Conservation (phyloP, 2,888 invertebrate genomes). For the Sminthurides aquaticus region DNA sequence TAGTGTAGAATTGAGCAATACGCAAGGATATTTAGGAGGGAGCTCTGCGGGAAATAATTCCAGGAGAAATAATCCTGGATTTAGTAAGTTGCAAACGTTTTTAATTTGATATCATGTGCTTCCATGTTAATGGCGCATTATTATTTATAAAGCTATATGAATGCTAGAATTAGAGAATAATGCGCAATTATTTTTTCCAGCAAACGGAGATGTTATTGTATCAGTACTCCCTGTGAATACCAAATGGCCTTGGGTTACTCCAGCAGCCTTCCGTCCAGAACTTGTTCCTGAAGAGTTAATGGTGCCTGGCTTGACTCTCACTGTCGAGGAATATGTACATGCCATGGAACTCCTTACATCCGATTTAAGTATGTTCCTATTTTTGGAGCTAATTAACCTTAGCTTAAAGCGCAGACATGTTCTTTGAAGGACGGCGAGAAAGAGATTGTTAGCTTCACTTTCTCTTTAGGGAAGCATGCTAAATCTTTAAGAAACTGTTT, state of each 20-base stretch:
- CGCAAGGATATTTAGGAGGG: constrained; percentile 20
- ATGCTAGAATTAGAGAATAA: background rate
- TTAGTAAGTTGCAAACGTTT: constrained; percentile 32
- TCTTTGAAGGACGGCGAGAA: too few relatives aligned
- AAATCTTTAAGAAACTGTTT: background rate
- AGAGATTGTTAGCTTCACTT: too few relatives aligned
- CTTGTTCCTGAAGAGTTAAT: constrained; percentile 88
- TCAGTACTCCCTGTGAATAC: constrained; percentile 81
- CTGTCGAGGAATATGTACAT: constrained; percentile 91
- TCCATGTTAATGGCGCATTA: constrained; percentile 9
- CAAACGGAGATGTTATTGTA: constrained; percentile 86
- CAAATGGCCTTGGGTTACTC: constrained; percentile 84
- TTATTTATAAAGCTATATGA: background rate
- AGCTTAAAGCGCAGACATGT: too few relatives aligned
- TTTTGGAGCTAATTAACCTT: too few relatives aligned
- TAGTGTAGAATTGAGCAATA: constrained; percentile 35
- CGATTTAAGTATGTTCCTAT: constrained; percentile 69
- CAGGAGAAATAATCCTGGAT: constrained; percentile 34
- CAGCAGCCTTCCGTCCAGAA: constrained; percentile 83
- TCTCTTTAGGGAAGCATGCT: too few relatives aligned
- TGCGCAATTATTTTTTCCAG: constrained; percentile 48
- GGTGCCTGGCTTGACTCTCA: constrained; percentile 62
- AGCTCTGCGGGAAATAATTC: constrained; percentile 11
- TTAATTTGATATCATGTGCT: background rate
- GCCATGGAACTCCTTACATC: constrained; percentile 88